Conservation (phyloP, 2,797 vertebrate genomes). For the Typhlichthys subterraneus region DNA sequence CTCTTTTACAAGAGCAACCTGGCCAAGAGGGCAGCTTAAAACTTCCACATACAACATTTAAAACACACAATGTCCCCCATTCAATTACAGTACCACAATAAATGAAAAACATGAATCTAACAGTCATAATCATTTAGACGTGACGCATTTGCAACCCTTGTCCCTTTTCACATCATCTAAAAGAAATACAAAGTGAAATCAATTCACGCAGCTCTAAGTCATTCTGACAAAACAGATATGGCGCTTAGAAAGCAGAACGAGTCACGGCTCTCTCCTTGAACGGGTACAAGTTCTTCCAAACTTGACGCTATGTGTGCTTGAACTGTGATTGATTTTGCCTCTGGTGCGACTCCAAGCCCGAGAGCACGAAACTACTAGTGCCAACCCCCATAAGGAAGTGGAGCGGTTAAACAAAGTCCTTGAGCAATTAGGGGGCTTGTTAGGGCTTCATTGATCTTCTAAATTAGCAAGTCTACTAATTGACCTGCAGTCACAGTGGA, state of each 20-base stretch:
- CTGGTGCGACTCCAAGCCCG: background rate
- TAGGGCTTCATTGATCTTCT: slow-evolving; percentile 4
- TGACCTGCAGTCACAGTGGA: background rate
- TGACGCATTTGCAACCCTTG: too few relatives aligned
- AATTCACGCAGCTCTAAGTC: too few relatives aligned
- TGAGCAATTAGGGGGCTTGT: slow-evolving; percentile 4
- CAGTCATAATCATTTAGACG: too few relatives aligned
- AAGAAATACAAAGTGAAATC: too few relatives aligned
- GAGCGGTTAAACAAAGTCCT: background rate
- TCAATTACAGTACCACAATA: too few relatives aligned
- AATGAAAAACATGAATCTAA: too few relatives aligned
- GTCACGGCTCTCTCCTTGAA: background rate
- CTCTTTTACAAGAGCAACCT: too few relatives aligned
- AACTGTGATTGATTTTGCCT: background rate
- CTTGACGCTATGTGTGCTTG: background rate
- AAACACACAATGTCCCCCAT: too few relatives aligned
- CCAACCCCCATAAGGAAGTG: background rate
- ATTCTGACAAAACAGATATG: background rate
- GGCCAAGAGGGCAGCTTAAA: too few relatives aligned
- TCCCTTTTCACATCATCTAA: too few relatives aligned
- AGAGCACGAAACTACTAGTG: background rate
- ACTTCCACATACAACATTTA: too few relatives aligned
- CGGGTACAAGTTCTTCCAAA: background rate
- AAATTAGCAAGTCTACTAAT: background rate
- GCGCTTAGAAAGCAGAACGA: background rate